A percentile compares a stretch with the other conserved stretches of the same genome.
Conservation (phyloP, 1,140 invertebrate genomes). For the Trinorchestia longiramus region DNA sequence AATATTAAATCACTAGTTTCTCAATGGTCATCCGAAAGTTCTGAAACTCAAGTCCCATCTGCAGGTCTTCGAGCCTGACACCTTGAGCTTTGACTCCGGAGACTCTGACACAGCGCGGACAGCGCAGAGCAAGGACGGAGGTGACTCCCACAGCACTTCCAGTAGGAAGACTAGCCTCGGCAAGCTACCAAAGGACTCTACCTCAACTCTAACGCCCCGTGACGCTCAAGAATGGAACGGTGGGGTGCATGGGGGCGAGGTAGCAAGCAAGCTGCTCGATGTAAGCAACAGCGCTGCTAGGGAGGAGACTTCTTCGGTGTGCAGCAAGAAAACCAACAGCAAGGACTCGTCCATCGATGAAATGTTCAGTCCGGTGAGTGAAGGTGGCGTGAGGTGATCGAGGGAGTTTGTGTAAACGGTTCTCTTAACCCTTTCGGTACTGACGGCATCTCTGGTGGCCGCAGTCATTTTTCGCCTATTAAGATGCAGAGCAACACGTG, state of each 20-base stretch:
- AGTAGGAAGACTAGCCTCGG: slow-evolving; percentile 27
- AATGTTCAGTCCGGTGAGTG: slow-evolving; percentile 45
- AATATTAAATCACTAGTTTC: too few species aligned
- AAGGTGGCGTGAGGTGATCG: background rate
- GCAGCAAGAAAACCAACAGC: slow-evolving; percentile 31
- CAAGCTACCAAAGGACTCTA: slow-evolving; percentile 25
- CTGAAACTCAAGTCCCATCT: background rate
- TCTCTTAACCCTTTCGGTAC: too few species aligned
- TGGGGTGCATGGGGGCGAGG: background rate
- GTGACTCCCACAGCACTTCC: slow-evolving; percentile 33
- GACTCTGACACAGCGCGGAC: slow-evolving; percentile 64
- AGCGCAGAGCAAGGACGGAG: slow-evolving; percentile 67
- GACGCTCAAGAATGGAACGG: slow-evolving; percentile 11
- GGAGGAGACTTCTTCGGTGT: background rate
- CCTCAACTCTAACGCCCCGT: background rate
- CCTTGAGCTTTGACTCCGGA: slow-evolving; percentile 68
- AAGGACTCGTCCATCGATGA: slow-evolving; percentile 24
- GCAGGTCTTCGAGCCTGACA: slow-evolving; percentile 71
- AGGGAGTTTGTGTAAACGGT: too few species aligned
- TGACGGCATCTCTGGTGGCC: too few species aligned
- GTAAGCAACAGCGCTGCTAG: background rate
- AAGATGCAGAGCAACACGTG: too few species aligned
- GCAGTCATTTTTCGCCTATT: too few species aligned
- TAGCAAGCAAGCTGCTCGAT: slow-evolving; percentile 3
- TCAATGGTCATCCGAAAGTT: too few species aligned